phyloP scores from a whole-genome alignment of 2,797 vertebrate species.

The Notamacropus eugenii region DNA sequence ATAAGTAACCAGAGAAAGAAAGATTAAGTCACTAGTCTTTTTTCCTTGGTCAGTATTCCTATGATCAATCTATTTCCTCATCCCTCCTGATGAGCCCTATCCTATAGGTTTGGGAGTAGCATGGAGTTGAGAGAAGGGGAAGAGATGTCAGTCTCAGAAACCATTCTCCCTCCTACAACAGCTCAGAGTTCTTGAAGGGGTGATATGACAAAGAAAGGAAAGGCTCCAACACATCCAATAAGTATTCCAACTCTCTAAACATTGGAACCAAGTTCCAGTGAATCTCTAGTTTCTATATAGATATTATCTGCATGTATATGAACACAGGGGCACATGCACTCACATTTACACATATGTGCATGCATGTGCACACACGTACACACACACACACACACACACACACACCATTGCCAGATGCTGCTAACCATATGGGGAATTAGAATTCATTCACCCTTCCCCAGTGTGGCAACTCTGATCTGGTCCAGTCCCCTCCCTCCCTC shows the following conservation, averaged over 20 bases:
- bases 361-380: not conserved
- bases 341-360: not conserved
- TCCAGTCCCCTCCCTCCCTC: not conserved
- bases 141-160: not conserved
- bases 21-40: not conserved
- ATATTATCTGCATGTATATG: not conserved
- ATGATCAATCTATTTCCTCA: not conserved
- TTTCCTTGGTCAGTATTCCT: not conserved
- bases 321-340: not conserved
- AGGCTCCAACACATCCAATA: not conserved
- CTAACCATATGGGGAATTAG: not conserved
- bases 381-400: accelerated
- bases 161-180: not conserved
- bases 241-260: not conserved
- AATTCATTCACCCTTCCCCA: not conserved
- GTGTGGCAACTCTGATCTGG: not conserved
- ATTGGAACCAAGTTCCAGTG: not conserved
- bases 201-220: no score
- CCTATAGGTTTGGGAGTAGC: not conserved
- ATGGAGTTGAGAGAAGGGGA: not conserved
- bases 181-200: not conserved
- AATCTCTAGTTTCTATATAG: not conserved
- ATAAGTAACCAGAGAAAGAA: not conserved
- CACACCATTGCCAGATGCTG: not conserved
- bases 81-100: not conserved